Percentiles rank a stretch among this genome's conserved stretches.
These are phyloP conservation scores for Heteractis magnifica DNA, from an alignment of 92 coral and sea anemone genomes.

Conservation along the genomic window DNA sequence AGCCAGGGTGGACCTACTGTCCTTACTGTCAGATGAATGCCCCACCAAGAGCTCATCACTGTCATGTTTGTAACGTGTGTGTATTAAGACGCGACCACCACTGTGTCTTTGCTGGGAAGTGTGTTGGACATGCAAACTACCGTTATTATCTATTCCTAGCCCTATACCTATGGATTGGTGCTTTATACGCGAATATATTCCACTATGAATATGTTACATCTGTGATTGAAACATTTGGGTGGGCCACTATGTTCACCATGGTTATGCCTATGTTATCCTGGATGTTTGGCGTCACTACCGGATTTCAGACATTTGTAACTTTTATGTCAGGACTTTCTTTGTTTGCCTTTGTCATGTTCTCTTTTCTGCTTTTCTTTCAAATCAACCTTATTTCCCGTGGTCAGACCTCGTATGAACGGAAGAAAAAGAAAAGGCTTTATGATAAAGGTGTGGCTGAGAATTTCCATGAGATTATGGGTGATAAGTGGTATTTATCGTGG, in stretches of 20 bases:
- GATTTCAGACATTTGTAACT: constrained; percentile 78
- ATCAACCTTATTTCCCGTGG: constrained; percentile 73
- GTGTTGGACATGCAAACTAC: constrained; percentile 93
- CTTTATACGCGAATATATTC: constrained; percentile 82
- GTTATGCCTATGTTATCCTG: constrained; percentile 78
- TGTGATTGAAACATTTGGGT: constrained; percentile 70
- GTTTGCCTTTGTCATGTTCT: constrained; percentile 75
- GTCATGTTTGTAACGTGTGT: constrained; percentile 88
- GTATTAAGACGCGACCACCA: constrained; percentile 93
- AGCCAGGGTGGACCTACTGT: constrained; percentile 96
- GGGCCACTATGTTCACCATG: constrained; percentile 81
- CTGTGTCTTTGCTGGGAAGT: constrained; percentile 89
- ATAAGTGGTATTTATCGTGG: constrained; percentile 89
- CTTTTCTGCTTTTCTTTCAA: constrained; percentile 78
- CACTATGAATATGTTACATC: constrained; percentile 81
- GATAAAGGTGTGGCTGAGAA: constrained; percentile 76
- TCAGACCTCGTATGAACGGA: constrained; percentile 88
- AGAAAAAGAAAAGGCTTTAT: constrained; percentile 67
- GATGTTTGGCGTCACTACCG: constrained; percentile 74
- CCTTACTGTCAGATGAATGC: constrained; percentile 92
- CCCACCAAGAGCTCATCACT: constrained; percentile 89
- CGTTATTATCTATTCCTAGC: constrained; percentile 89
- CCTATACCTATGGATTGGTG: constrained; percentile 89
- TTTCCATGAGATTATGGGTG: constrained; percentile 79
- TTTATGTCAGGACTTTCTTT: constrained; percentile 80